phyloP scores from a whole-genome alignment of 2,888 invertebrate genomes.

The Aporophyla lueneburgensis region DNA sequence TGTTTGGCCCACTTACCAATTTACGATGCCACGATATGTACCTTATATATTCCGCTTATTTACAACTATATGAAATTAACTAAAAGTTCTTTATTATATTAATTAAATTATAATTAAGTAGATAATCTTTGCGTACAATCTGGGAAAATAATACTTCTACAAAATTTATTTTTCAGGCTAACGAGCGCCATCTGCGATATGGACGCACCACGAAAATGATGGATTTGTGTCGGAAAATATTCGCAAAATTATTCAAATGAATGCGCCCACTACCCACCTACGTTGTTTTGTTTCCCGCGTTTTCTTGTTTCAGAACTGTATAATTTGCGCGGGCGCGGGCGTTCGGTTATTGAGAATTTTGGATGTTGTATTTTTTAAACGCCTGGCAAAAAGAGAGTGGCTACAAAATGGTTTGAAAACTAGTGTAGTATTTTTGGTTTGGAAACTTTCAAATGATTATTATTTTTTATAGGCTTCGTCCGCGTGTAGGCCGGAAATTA shows the following conservation, averaged over 20 bases:
- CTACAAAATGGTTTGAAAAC: neutral
- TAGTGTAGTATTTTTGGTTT: neutral
- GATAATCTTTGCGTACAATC: neutral
- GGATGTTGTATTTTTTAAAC: slow-evolving; percentile 20
- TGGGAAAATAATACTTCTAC: neutral
- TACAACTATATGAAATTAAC: neutral
- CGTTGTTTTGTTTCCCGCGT: slow-evolving; percentile 69
- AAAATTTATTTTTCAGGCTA: slow-evolving; percentile 33
- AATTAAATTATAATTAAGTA: too few relatives aligned
- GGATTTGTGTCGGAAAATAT: slow-evolving; percentile 77
- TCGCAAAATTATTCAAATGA: slow-evolving; percentile 85
- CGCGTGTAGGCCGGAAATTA: too few relatives aligned
- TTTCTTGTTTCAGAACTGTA: slow-evolving; percentile 62
- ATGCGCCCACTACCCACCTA: slow-evolving; percentile 72
- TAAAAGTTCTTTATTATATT: neutral
- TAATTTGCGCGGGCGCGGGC: slow-evolving; percentile 34
- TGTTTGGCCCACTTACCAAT: neutral
- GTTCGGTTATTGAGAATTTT: slow-evolving; percentile 44
- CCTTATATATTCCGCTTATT: too few relatives aligned
- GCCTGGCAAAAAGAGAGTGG: neutral
- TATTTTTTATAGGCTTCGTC: too few relatives aligned
- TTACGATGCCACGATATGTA: neutral
- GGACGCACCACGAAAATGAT: slow-evolving; percentile 75
- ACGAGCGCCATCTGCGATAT: slow-evolving; percentile 65
- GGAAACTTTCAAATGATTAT: neutral